These are phyloP conservation scores for Tamias sibiricus DNA, from an alignment of 2,113 vertebrate species.

Conservation along the genomic window DNA sequence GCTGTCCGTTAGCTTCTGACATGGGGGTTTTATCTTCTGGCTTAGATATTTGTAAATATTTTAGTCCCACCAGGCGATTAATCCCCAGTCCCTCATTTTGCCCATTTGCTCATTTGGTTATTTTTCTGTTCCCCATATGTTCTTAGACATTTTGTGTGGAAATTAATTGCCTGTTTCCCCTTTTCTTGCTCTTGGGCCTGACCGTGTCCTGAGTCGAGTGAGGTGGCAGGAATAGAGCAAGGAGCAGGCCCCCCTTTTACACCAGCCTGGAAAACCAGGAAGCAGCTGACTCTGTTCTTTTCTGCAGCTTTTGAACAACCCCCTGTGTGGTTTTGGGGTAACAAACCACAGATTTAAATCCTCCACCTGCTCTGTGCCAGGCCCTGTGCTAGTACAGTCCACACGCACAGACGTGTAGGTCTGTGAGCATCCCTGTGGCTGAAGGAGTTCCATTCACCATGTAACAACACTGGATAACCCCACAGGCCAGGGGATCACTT, in stretches of 20 bases:
- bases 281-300: background rate
- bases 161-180: background rate
- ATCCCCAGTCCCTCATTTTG: background rate
- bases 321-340: background rate
- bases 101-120: background rate
- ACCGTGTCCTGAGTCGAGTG: no score
- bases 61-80: no score
- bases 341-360: background rate
- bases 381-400: background rate
- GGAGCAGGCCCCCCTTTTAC: background rate
- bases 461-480: background rate
- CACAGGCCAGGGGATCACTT: background rate
- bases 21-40: background rate
- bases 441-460: background rate
- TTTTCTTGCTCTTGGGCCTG: background rate
- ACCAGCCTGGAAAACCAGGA: background rate
- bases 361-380: background rate
- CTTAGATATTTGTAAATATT: background rate
- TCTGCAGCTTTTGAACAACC: background rate
- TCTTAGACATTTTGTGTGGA: background rate
- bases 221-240: background rate
- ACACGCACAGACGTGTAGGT: background rate
- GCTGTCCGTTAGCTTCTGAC: background rate
- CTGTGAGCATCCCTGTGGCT: background rate
- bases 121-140: background rate